Percentiles rank a stretch among this genome's conserved stretches.
Conservation (phyloP, 2,113 vertebrate species). For the Euleptes europaea region DNA sequence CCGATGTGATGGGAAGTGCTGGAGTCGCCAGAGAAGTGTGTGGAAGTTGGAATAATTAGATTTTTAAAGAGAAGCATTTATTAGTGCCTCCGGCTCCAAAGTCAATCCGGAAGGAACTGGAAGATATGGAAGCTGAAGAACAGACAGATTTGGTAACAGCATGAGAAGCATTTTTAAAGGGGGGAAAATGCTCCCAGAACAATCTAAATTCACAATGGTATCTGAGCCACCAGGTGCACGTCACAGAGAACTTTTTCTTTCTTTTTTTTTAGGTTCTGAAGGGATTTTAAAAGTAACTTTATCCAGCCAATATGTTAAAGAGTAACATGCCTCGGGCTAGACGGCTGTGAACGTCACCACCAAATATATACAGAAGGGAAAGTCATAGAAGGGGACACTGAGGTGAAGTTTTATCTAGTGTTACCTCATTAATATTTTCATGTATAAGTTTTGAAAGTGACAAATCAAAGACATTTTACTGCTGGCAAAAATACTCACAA, state of each 20-base stretch:
- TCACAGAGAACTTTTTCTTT: slow-evolving; percentile 44
- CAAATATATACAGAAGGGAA: background rate
- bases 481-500: too few species aligned
- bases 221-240: slow-evolving; percentile 37
- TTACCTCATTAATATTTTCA: background rate
- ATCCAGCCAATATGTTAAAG: slow-evolving; percentile 27
- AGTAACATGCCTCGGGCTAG: slow-evolving; percentile 22
- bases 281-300: slow-evolving; percentile 45
- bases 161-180: slow-evolving; percentile 39
- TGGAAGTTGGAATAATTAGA: slow-evolving; percentile 32
- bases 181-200: slow-evolving; percentile 1
- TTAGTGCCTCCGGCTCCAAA: slow-evolving; percentile 2
- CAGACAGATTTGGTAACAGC: slow-evolving; percentile 48
- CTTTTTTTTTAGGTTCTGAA: slow-evolving; percentile 37
- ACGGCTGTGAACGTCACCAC: background rate
- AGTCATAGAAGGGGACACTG: background rate
- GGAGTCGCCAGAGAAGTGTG: slow-evolving; percentile 19
- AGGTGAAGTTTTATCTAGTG: background rate
- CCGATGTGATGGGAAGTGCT: slow-evolving; percentile 18
- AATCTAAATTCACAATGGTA: slow-evolving; percentile 42
- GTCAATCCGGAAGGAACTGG: slow-evolving; percentile 43
- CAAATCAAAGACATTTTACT: too few species aligned
- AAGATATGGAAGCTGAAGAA: slow-evolving; percentile 33
- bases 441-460: background rate
- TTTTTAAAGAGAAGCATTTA: slow-evolving; percentile 46